Evolutionary conservation across 2,113 vertebrate genomes (phyloP), one percentile per base, ranked within the genome.

Genomic region (Buteo buteo): DNA sequence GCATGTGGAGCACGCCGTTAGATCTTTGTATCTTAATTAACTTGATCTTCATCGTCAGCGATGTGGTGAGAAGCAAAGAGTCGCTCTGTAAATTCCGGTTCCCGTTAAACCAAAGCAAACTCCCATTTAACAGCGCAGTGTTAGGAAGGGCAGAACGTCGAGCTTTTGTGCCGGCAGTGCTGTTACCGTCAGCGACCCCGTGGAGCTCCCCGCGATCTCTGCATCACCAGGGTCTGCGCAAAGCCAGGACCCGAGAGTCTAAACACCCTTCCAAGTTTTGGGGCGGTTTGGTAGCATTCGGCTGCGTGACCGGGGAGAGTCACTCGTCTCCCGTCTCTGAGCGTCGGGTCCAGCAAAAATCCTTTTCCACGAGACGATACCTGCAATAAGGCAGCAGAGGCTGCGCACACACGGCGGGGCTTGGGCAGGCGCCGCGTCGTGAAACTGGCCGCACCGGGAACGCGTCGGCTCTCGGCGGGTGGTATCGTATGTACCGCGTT

Each of bases 401-500:
- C 57, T 64, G 71, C 16, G 1, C 25, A 9, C 29, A 11, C 61
- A 3, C 24, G 7, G 3, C 19, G 13, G 71, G 36, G 44, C 7
- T 3, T 28, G 52, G 76, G 69, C 42, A 32, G 61, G 38, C 24
- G 18, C 70, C 38, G n/a, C 25, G 42, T 47, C 45, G 50, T 62
- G 24, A 42, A 34, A 2, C n/a, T 24, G 12, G 29, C 82, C 67
- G 72, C 61, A 13, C 57, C 36, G 57, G 73, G 42, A 52, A 5
- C 2, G 7, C 29, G 22, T 29, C 2, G 7, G 5, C 80, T 89
- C 55, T 9, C 8, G 11, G 58, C 0, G 2, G 69, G 20, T 12
- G 10, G 42, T 28, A 3, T 57, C 2, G 0, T 3, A 0, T 16
- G 24, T 25, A 5, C 73, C 1, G 3, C 45, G 2, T 31, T 25